These are phyloP conservation scores for Orthosia cruda DNA, from an alignment of 2,888 invertebrate species.

Conservation along the genomic window DNA sequence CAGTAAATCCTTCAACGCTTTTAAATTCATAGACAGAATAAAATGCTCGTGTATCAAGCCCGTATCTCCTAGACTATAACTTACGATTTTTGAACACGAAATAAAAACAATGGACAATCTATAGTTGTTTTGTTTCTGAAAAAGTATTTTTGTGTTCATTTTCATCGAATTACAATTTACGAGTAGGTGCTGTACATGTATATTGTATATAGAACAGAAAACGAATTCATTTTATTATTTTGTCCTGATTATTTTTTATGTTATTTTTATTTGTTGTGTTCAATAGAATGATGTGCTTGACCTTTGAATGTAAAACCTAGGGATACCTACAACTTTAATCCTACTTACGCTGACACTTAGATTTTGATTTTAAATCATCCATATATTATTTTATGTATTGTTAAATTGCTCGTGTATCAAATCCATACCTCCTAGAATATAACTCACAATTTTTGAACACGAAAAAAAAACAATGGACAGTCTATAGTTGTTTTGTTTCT, in stretches of 20 bases:
- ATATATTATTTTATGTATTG: no score
- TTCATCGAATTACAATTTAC: conserved; percentile 18
- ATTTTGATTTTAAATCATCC: no score
- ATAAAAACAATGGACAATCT: conserved; percentile 31
- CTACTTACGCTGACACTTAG: no score
- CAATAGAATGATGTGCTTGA: background rate
- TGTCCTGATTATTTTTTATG: background rate
- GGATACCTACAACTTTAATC: no score
- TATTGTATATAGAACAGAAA: background rate
- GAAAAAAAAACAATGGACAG: conserved; percentile 36
- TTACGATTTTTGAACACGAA: conserved; percentile 54
- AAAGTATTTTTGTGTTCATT: conserved; percentile 13
- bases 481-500: background rate
- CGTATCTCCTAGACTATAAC: conserved; percentile 60
- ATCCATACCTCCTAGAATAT: conserved; percentile 53
- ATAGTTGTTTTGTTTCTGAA: conserved; percentile 12
- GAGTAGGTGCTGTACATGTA: no score
- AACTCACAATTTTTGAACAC: conserved; percentile 55
- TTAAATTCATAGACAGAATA: conserved; percentile 60
- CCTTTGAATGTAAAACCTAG: background rate
- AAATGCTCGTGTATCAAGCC: conserved; percentile 54
- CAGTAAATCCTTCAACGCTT: conserved; percentile 63
- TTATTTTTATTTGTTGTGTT: conserved; percentile 1
- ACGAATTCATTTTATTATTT: conserved; percentile 23
- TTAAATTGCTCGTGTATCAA: conserved; percentile 56